Evolutionary conservation across 2,113 vertebrate genomes (phyloP), one percentile per base, ranked within the genome.

Genomic region (Bucco capensis): DNA sequence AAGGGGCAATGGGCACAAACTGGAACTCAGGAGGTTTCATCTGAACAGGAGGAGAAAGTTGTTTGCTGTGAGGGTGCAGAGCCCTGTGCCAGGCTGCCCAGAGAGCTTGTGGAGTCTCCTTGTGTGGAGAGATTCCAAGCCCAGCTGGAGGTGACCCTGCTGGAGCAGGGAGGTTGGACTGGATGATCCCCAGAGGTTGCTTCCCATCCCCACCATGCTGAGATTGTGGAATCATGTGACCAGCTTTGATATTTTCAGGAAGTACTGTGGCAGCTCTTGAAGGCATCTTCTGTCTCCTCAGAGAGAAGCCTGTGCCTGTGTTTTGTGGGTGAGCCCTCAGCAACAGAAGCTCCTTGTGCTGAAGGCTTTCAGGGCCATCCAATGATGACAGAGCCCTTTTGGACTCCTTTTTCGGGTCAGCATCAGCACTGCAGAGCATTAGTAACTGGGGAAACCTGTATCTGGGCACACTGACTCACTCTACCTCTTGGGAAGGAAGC

Each of bases 401-500:
- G 42, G 22, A 38, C 10, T n/a, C 65, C 31, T 15, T 76, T 21
- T 42, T 16, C 50, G 22, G 46, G 15, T n/a, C 65, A 33, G 28
- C 21, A 14, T 10, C 3, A 1, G 27, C 40, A 12, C 35, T 9
- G 8, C 17, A 28, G 44, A 7, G 17, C 3, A 2, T 4, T 9
- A 28, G 16, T 42, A 42, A 50, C 0, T 1, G 22, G 28, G 44
- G 21, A 51, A n/a, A 18, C 2, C n/a, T 44, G 65, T 5, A 22
- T 44, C 10, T 42, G 30, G 54, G 71, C 24, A 8, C 25, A 5
- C 5, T 4, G 44, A 18, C 12, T 33, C 31, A 1, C 6, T 8
- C 2, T 2, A 16, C 2, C 40, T 9, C 1, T n/a, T 2, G 31
- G 80, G 23, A 18, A 13, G 10, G 1, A 13, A 33, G 31, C 19